Evolutionary conservation across 2,113 vertebrate genomes (phyloP).

Genomic region (Rhinopithecus roxellana): DNA sequence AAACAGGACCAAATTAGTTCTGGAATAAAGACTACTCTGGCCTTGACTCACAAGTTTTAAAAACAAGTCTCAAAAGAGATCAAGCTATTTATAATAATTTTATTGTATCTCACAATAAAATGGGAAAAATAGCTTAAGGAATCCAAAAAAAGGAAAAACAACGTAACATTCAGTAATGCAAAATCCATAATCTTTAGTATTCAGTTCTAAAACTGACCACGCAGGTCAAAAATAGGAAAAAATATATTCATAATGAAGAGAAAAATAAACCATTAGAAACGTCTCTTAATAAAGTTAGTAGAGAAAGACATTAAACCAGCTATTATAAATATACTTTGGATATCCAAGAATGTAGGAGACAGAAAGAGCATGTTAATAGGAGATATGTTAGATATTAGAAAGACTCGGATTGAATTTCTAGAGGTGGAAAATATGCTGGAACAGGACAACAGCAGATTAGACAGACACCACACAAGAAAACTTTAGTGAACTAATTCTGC

Average conservation of each 20-base stretch:
- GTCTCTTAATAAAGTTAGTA: background rate
- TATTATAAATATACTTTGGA: background rate
- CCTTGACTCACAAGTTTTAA: background rate
- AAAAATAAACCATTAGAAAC: background rate
- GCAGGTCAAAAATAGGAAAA: background rate
- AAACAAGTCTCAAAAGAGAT: background rate
- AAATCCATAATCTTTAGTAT: background rate
- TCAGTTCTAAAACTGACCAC: background rate
- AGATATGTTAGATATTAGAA: background rate
- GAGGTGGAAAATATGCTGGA: background rate
- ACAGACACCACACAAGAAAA: background rate
- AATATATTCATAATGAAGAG: background rate
- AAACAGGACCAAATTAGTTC: background rate
- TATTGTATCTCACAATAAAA: background rate
- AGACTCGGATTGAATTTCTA: background rate
- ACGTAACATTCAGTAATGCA: background rate
- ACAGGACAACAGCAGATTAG: background rate
- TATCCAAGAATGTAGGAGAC: background rate
- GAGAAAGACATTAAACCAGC: background rate
- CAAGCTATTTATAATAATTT: background rate
- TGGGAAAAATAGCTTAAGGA: background rate
- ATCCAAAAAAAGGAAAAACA: background rate
- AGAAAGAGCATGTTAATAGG: background rate
- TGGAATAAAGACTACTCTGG: background rate
- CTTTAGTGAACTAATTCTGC: background rate